A percentile compares a stretch with the other conserved stretches of the same genome.
phyloP scores from a whole-genome alignment of 2,797 vertebrate species.

The Gallinago stenura region DNA sequence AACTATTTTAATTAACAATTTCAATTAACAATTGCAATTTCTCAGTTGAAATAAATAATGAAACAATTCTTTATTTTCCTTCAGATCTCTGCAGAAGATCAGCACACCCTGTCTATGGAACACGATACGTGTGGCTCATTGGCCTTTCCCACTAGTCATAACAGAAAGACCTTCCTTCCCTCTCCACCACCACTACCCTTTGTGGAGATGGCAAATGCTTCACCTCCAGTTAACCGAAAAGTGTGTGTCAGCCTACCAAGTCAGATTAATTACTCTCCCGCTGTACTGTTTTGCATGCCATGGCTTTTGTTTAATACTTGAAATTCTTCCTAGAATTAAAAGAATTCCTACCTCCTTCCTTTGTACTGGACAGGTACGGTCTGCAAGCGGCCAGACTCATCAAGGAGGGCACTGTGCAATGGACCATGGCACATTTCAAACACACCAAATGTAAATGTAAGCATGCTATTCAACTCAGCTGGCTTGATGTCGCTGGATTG shows the following conservation, averaged over 20 bases:
- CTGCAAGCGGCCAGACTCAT: neutral
- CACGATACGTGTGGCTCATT: neutral
- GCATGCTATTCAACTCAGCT: neutral
- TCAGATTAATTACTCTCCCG: neutral
- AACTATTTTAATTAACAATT: neutral
- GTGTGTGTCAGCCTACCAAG: neutral
- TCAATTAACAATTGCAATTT: neutral
- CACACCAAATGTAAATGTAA: neutral
- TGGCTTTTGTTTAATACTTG: neutral
- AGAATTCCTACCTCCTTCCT: neutral
- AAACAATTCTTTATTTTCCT: neutral
- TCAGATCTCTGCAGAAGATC: neutral
- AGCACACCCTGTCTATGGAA: neutral
- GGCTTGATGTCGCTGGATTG: constrained; percentile 18
- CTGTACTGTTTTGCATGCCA: neutral
- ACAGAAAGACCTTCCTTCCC: neutral
- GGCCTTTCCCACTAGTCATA: neutral
- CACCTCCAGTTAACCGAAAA: neutral
- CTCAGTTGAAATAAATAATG: neutral
- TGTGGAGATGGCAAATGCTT: neutral
- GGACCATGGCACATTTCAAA: neutral
- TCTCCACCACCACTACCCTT: neutral
- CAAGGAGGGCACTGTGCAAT: neutral
- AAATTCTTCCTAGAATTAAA: neutral
- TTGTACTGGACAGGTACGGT: neutral